Base-by-base conservation (phyloP, 2,888 invertebrate genomes). In the Isoperla grammatica region DNA sequence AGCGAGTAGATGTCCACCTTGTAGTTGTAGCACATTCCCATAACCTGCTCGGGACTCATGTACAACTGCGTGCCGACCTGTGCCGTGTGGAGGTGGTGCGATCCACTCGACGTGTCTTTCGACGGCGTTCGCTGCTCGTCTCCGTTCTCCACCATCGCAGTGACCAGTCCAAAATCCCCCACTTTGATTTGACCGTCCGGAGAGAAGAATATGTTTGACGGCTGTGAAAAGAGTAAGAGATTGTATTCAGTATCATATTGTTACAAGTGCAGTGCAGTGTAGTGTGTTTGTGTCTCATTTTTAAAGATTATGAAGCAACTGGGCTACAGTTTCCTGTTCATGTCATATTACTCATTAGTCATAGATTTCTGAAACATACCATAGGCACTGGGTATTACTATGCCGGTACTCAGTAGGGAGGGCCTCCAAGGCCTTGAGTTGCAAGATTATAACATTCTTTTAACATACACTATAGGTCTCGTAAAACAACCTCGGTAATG, bases 111-210 rank as follows among this genome's bases (percentile, higher is more conserved):
- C 1, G 71, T 59, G 23, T 69, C 69, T 15, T 55, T 56, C 9
- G 49, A 43, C 8, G 65, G 61, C 11, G 65, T 63, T 19, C 60
- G 57, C 29, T 54, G 45, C 9, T 65, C 65, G 12, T 66, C 69
- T 15, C 67, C 68, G 22, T 76, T 78, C 67, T 86, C 86, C 48
- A 82, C 80, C 81, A 90, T 88, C 19, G 89, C 87, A 3, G 97
- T 96, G 11, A 94, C 98, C n/a, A 99, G 81, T 0, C 98, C 98
- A 77, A 99, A 98, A 77, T 99, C 98, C 0, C 98, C 98, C 58
- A 99, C 90, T 79, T 98, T 98, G 8, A 98, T 86, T 69, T 83
- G 81, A 1, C 91, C 91, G 73, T 95, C 92, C 65, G 86, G 80
- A 0, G 95, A 90, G 75, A 98, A 97, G 76, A 98, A 93, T 68